Evolutionary conservation across 1,140 invertebrate species (phyloP).

Genomic region (Cataglyphis hispanica): DNA sequence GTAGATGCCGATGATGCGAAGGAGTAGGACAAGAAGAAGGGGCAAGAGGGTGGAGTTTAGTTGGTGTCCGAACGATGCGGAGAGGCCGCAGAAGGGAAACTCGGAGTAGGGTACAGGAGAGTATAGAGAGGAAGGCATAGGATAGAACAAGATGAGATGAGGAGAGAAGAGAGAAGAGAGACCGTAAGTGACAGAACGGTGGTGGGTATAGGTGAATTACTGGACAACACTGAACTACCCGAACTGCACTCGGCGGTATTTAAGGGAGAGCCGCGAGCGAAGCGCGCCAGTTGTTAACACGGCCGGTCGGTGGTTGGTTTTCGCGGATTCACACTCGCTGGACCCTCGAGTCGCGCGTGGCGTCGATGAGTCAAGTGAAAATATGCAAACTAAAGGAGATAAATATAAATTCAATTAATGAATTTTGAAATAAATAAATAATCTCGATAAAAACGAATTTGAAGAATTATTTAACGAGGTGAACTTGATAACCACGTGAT

Average conservation of each 20-base stretch:
- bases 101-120: slow-evolving; percentile 56
- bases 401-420: background rate
- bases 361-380: background rate
- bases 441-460: background rate
- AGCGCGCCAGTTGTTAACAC: slow-evolving; percentile 82
- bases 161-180: slow-evolving; percentile 38
- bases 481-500: background rate
- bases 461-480: background rate
- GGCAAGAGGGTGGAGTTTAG: slow-evolving; percentile 74
- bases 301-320: slow-evolving; percentile 81
- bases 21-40: slow-evolving; percentile 67
- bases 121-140: slow-evolving; percentile 54
- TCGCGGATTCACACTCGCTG: slow-evolving; percentile 73
- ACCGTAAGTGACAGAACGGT: slow-evolving; percentile 69
- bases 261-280: slow-evolving; percentile 84
- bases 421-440: background rate
- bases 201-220: slow-evolving; percentile 79
- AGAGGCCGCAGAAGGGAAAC: slow-evolving; percentile 77
- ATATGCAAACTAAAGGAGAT: background rate
- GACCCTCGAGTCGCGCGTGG: slow-evolving; percentile 30
- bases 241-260: slow-evolving; percentile 82
- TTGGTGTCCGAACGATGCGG: slow-evolving; percentile 73
- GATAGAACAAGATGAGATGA: slow-evolving; percentile 13
- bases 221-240: slow-evolving; percentile 80
- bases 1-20: slow-evolving; percentile 70